A percentile compares a stretch with the other conserved stretches of the same genome.
Evolutionary conservation across 1,140 invertebrate genomes (phyloP).

Genomic region (Phymastichus coffea): DNA sequence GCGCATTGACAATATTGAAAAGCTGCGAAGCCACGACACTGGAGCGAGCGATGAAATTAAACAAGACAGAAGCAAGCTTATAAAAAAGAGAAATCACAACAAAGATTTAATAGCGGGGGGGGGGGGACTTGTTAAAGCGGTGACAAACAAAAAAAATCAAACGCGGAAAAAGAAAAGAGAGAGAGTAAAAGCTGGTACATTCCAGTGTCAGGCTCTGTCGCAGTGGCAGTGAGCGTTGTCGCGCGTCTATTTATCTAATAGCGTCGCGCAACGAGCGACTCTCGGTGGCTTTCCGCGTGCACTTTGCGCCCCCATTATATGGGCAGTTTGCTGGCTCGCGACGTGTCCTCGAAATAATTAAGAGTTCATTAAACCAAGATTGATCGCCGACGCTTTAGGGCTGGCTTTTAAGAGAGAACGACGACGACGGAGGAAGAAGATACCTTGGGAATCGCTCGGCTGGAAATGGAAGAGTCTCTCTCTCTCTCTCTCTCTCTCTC

Average conservation of each 20-base stretch:
- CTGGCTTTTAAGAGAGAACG: constrained; percentile 14
- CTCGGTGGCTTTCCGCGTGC: constrained; percentile 27
- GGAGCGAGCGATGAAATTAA: too few species aligned
- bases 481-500: background rate
- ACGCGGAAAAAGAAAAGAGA: too few species aligned
- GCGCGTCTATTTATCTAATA: constrained; percentile 47
- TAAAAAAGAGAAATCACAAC: too few species aligned
- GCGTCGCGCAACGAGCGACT: constrained; percentile 16
- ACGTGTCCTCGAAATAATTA: constrained; percentile 56
- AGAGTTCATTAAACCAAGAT: constrained; percentile 54
- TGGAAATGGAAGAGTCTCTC: background rate
- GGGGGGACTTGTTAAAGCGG: too few species aligned
- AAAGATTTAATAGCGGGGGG: too few species aligned
- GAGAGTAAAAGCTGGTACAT: too few species aligned
- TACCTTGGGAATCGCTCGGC: background rate
- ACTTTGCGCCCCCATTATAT: constrained; percentile 55
- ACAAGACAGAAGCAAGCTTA: too few species aligned
- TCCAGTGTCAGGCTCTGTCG: too few species aligned
- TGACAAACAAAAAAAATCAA: too few species aligned
- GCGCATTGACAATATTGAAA: too few species aligned
- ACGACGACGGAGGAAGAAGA: background rate
- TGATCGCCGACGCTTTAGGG: constrained; percentile 33
- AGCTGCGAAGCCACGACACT: too few species aligned
- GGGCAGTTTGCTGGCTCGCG: constrained; percentile 47
- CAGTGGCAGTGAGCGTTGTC: too few species aligned